Evolutionary conservation across 2,113 vertebrate genomes (phyloP).

Genomic region (Struthio camelus): DNA sequence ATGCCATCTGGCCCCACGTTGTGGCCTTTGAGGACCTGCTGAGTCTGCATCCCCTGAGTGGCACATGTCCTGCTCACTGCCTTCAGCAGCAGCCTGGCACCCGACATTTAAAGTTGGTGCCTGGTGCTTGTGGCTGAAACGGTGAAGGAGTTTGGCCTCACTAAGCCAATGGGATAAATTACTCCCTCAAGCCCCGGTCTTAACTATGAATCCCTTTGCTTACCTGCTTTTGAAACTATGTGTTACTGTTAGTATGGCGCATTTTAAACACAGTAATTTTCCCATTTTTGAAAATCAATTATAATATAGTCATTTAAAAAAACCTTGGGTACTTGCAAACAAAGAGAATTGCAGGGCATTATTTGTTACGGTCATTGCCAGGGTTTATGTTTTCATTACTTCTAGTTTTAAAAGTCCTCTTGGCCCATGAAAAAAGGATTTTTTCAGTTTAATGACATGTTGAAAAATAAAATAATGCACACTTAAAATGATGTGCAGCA

Average conservation of each 20-base stretch:
- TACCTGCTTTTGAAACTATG: not conserved
- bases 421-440: not conserved
- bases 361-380: not conserved
- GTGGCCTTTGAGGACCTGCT: not conserved
- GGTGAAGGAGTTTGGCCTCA: not conserved
- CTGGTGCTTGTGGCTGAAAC: accelerated
- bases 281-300: slow-evolving; percentile 1
- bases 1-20: not conserved
- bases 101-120: not conserved
- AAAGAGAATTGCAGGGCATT: not conserved
- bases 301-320: not conserved
- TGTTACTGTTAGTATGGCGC: not conserved
- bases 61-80: not conserved
- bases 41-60: accelerated
- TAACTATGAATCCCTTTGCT: not conserved
- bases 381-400: not conserved
- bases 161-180: not conserved
- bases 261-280: not conserved
- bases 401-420: slow-evolving; percentile 10
- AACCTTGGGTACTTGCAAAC: not conserved
- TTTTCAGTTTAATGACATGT: slow-evolving; percentile 10
- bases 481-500: slow-evolving; percentile 4
- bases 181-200: not conserved
- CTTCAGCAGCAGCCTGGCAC: not conserved
- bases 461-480: slow-evolving; percentile 39